Conservation (phyloP, 2,797 vertebrate species). For the Phrynocephalus vlangalii region DNA sequence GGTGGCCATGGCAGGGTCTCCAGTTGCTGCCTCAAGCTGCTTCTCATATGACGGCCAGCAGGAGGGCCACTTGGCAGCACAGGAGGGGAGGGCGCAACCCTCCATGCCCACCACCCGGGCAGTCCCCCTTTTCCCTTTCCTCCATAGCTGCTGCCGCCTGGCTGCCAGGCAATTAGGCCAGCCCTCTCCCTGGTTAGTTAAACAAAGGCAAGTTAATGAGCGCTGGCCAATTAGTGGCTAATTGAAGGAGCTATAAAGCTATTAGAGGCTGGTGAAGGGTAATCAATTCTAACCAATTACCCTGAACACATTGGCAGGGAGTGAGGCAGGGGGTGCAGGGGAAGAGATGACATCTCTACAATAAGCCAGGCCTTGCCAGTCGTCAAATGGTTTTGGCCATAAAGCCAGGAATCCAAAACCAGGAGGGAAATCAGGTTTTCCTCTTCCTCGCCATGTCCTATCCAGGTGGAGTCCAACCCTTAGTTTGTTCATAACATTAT, state of each 20-base stretch:
- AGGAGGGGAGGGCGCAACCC: background rate
- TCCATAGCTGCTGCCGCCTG: background rate
- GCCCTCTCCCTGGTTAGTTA: slow-evolving; percentile 61
- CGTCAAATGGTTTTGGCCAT: no score
- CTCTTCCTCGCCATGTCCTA: no score
- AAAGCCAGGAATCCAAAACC: background rate
- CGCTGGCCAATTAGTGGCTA: slow-evolving; percentile 65
- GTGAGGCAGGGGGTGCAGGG: background rate
- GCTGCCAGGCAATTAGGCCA: slow-evolving; percentile 53
- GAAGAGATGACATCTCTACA: no score
- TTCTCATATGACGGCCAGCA: background rate
- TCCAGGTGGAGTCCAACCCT: no score
- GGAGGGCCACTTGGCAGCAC: no score
- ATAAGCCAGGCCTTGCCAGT: background rate
- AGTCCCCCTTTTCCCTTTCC: background rate
- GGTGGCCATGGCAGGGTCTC: no score
- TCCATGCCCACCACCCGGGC: background rate
- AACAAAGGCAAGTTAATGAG: slow-evolving; percentile 65
- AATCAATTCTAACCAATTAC: slow-evolving; percentile 66
- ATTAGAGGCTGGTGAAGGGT: slow-evolving; percentile 64
- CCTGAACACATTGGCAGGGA: slow-evolving; percentile 47
- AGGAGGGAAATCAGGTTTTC: rapidly evolving
- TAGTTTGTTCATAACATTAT: no score
- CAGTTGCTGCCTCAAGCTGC: no score
- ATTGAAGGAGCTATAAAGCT: slow-evolving; percentile 67